These are phyloP conservation scores for Chaetodon trifasciatus DNA, from an alignment of 2,797 vertebrate genomes.

Conservation along the genomic window DNA sequence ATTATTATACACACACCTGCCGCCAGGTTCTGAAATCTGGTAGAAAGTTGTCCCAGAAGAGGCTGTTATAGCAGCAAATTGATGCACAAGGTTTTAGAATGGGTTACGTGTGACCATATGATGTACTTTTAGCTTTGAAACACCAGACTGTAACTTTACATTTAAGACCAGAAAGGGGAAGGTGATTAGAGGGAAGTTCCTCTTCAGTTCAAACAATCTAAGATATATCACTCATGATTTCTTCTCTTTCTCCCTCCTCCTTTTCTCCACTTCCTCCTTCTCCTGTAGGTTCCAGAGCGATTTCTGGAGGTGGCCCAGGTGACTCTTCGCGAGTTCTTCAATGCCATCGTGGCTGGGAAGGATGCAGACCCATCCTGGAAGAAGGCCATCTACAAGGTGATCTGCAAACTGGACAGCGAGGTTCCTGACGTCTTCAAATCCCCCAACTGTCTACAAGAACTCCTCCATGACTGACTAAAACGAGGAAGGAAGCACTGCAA, in stretches of 20 bases:
- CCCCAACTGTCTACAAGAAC: slow-evolving; percentile 98
- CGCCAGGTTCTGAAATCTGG: not conserved
- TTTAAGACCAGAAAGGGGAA: slow-evolving; percentile 4
- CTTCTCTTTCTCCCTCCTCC: not conserved
- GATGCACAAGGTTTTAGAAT: slow-evolving; percentile 1
- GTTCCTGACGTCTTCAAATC: slow-evolving; percentile 99
- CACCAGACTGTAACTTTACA: not conserved
- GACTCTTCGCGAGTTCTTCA: slow-evolving; percentile 99
- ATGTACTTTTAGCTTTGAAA: not conserved
- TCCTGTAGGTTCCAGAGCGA: slow-evolving; percentile 96
- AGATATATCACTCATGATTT: slow-evolving; percentile 18
- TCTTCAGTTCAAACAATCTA: slow-evolving; percentile 7
- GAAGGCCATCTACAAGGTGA: slow-evolving; percentile 99
- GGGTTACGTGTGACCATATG: not conserved
- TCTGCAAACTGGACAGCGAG: slow-evolving; percentile 99
- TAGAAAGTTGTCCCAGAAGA: not conserved
- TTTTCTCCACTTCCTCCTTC: slow-evolving; percentile 68
- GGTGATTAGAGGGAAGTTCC: slow-evolving; percentile 13
- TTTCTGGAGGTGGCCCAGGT: slow-evolving; percentile 99
- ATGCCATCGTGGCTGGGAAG: slow-evolving; percentile 99
- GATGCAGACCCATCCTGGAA: slow-evolving; percentile 99
- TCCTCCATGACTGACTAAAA: slow-evolving; percentile 93
- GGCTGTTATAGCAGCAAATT: not conserved
- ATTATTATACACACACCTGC: not conserved
- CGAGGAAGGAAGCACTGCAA: slow-evolving; percentile 7